These are phyloP conservation scores for Silurus meridionalis DNA, from an alignment of 2,113 vertebrate genomes.

Conservation along the genomic window DNA sequence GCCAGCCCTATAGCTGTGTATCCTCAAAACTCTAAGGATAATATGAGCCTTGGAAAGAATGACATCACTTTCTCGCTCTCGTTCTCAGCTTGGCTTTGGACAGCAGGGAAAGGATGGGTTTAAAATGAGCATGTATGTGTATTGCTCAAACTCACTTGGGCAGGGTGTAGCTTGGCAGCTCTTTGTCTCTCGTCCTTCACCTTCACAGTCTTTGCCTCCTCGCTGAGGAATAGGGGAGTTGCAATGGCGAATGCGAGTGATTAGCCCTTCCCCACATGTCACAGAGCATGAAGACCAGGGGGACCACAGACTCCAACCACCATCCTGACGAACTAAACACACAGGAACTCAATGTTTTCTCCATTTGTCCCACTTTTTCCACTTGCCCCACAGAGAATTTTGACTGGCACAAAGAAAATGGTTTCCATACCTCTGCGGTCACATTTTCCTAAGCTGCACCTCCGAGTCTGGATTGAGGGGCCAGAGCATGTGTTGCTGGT, in stretches of 20 bases:
- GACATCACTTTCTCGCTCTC: constrained; percentile 45
- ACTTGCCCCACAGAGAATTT: constrained; percentile 15
- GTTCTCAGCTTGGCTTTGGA: constrained; percentile 18
- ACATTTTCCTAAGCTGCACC: constrained; percentile 85
- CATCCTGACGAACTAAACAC: constrained; percentile 79
- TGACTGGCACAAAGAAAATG: constrained; percentile 3
- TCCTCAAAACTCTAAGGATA: constrained; percentile 39
- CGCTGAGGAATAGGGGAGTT: constrained; percentile 86
- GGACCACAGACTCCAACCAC: constrained; percentile 95
- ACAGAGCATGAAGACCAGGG: constrained; percentile 94
- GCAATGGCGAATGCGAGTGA: constrained; percentile 91
- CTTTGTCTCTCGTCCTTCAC: constrained; percentile 80
- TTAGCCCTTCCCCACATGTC: constrained; percentile 84
- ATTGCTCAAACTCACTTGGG: constrained; percentile 74
- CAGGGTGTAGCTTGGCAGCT: constrained; percentile 78
- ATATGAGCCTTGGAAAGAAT: constrained; percentile 53
- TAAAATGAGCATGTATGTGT: constrained; percentile 35
- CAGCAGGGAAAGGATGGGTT: constrained; percentile 34
- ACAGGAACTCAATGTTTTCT: background rate
- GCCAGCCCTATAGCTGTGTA: constrained; percentile 33
- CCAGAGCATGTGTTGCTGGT: constrained; percentile 84
- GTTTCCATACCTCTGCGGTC: constrained; percentile 82
- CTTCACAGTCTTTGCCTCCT: constrained; percentile 82
- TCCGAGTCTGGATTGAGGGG: constrained; percentile 90
- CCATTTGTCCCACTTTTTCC: constrained; percentile 7